A percentile compares a stretch with the other conserved stretches of the same genome.
These are phyloP conservation scores for Galerucella nymphaeae DNA, from an alignment of 2,888 invertebrate species.

Conservation along the genomic window DNA sequence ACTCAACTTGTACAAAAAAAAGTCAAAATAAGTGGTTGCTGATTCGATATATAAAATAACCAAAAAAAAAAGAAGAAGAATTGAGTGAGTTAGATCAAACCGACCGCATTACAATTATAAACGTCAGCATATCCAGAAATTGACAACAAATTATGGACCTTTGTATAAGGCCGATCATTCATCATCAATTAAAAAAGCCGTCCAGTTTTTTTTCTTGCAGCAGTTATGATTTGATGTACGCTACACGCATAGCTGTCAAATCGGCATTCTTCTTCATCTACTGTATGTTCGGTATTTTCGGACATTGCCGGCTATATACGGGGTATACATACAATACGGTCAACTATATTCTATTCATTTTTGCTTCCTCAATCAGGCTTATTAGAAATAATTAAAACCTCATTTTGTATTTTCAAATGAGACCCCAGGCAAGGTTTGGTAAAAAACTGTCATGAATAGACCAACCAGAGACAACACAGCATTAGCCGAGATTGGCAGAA, in stretches of 20 bases:
- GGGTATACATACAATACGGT: background rate
- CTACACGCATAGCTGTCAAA: slow-evolving; percentile 56
- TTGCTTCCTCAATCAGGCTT: no score
- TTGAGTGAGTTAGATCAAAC: slow-evolving; percentile 52
- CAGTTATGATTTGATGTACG: slow-evolving; percentile 59
- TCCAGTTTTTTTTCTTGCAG: slow-evolving; percentile 57
- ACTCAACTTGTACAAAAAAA: slow-evolving; percentile 40
- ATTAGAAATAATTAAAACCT: no score
- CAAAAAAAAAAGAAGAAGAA: slow-evolving; percentile 10
- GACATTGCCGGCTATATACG: slow-evolving; percentile 43
- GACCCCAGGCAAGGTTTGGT: no score
- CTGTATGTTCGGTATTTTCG: slow-evolving; percentile 47
- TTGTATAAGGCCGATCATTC: slow-evolving; percentile 64
- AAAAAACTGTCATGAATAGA: no score
- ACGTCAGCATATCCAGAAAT: slow-evolving; percentile 65
- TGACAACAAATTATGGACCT: slow-evolving; percentile 67
- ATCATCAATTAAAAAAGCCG: slow-evolving; percentile 64
- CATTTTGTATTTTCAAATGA: no score
- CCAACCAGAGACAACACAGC: no score
- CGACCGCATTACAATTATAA: slow-evolving; percentile 62
- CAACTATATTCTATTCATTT: no score
- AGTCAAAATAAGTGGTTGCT: slow-evolving; percentile 24
- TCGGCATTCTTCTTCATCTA: slow-evolving; percentile 51
- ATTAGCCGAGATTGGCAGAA: no score
- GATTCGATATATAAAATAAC: slow-evolving; percentile 30